Conservation (phyloP, 2,888 invertebrate genomes). For the Pristionchus fissidentatus region DNA sequence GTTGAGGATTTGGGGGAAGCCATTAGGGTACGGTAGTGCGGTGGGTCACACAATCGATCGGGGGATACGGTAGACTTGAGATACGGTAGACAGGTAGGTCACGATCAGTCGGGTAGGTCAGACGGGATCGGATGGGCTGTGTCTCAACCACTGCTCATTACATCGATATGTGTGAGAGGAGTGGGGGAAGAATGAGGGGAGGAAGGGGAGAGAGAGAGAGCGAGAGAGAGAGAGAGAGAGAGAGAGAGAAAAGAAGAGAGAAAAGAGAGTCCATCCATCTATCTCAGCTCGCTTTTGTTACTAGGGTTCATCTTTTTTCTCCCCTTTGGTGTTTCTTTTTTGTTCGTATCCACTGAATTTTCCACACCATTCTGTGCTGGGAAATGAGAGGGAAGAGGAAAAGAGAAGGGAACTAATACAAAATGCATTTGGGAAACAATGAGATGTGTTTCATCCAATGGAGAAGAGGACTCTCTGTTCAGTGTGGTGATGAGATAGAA, state of each 20-base stretch:
- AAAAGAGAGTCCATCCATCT: slow-evolving; percentile 37
- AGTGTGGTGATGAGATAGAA: no score
- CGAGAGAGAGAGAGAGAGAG: no score
- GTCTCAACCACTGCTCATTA: slow-evolving; percentile 24
- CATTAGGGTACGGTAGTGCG: not conserved
- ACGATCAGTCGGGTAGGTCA: not conserved
- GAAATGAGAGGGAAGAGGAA: not conserved
- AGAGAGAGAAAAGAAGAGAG: slow-evolving; percentile 43
- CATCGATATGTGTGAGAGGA: slow-evolving; percentile 48
- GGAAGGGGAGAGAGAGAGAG: slow-evolving; percentile 47
- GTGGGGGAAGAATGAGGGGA: not conserved
- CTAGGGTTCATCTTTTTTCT: slow-evolving; percentile 15
- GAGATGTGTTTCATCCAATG: not conserved
- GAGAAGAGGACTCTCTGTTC: not conserved
- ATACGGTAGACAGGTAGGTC: not conserved
- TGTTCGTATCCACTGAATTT: not conserved
- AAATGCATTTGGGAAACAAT: not conserved
- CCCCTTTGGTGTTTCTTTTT: not conserved
- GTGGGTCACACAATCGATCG: not conserved
- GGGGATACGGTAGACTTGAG: not conserved
- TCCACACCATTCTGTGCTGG: not conserved
- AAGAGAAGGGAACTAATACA: not conserved
- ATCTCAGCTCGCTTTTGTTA: slow-evolving; percentile 1
- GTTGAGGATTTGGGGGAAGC: not conserved
- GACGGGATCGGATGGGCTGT: not conserved